Conservation (phyloP, 2,797 vertebrate genomes). For the Coregonus ussuriensis region DNA sequence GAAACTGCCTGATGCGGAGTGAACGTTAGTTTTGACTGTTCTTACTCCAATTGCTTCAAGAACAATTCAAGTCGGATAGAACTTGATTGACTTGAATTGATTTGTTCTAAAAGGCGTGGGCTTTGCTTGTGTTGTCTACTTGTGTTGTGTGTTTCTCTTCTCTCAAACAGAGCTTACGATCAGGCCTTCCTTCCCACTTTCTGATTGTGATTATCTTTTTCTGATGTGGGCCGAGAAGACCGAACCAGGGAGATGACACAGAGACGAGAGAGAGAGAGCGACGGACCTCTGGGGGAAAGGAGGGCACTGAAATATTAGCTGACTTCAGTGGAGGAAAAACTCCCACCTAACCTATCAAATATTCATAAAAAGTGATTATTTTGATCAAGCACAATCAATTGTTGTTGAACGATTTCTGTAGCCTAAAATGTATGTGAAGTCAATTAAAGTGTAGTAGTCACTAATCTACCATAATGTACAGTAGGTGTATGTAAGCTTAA, state of each 20-base stretch:
- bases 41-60: neutral
- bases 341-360: neutral
- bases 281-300: too few species aligned
- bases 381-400: neutral
- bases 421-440: too few species aligned
- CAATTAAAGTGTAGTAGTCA: too few species aligned
- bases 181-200: neutral
- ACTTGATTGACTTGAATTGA: neutral
- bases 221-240: neutral
- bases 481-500: too few species aligned
- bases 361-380: neutral
- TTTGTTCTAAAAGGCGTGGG: neutral
- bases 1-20: too few species aligned
- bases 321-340: neutral
- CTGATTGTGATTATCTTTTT: neutral
- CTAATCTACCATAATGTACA: too few species aligned
- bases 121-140: neutral
- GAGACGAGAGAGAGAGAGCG: neutral
- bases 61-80: neutral
- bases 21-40: too few species aligned
- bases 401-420: too few species aligned
- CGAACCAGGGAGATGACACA: neutral
- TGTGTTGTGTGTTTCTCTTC: neutral
- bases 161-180: neutral
- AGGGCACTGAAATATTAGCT: neutral